Evolutionary conservation across 2,888 invertebrate species (phyloP).

Genomic region (Tipula helvola): DNA sequence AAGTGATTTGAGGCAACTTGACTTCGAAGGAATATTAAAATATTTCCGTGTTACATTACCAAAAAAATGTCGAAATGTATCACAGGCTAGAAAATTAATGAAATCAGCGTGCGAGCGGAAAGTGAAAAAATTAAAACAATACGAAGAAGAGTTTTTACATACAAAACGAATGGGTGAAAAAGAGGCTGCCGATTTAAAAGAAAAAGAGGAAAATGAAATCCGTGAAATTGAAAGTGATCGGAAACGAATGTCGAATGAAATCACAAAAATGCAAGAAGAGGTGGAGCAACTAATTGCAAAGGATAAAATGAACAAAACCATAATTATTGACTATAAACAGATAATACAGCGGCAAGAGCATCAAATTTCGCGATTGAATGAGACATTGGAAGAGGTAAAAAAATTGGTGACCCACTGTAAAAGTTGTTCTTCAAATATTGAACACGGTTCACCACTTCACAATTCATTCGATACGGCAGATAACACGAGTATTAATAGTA

Average conservation of each 20-base stretch:
- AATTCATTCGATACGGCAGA: slow-evolving; percentile 14
- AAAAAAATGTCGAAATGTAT: slow-evolving; percentile 88
- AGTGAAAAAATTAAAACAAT: slow-evolving; percentile 87
- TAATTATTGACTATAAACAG: slow-evolving; percentile 86
- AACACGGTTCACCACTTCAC: slow-evolving; percentile 18
- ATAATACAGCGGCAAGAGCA: slow-evolving; percentile 79
- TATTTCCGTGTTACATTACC: slow-evolving; percentile 96
- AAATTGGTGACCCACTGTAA: slow-evolving; percentile 46
- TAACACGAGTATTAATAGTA: slow-evolving; percentile 13
- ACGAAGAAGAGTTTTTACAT: slow-evolving; percentile 78
- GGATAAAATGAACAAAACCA: slow-evolving; percentile 59
- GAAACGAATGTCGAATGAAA: slow-evolving; percentile 36
- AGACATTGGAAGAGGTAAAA: slow-evolving; percentile 45
- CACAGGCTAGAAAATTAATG: slow-evolving; percentile 77
- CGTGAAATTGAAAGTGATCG: slow-evolving; percentile 36
- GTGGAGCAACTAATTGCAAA: slow-evolving; percentile 63
- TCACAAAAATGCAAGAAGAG: slow-evolving; percentile 56
- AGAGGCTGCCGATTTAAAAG: slow-evolving; percentile 48
- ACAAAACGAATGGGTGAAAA: slow-evolving; percentile 57
- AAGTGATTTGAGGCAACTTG: slow-evolving; percentile 79
- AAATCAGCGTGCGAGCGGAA: slow-evolving; percentile 83
- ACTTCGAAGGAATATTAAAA: slow-evolving; percentile 96
- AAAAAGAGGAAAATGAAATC: slow-evolving; percentile 47
- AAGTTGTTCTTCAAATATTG: slow-evolving; percentile 31
- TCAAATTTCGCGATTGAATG: slow-evolving; percentile 55